Evolutionary conservation across 2,797 vertebrate species (phyloP), one percentile per base, ranked within the genome.

Genomic region (Coracias cyanogaster): DNA sequence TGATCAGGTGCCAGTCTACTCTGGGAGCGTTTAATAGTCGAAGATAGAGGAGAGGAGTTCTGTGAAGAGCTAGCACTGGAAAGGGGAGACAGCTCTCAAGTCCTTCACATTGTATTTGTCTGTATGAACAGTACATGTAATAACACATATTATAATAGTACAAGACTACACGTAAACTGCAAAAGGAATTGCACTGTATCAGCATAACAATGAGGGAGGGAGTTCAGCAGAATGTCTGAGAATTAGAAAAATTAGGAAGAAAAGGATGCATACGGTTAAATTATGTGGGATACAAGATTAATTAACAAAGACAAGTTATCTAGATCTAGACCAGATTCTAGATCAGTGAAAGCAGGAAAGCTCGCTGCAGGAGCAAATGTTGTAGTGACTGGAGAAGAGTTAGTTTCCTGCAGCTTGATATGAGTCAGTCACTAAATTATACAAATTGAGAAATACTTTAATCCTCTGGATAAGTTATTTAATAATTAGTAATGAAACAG

Each of bases 201-300:
- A 49, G 16, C 20, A 6, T 55, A 76, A 33, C 3, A 3, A 12
- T 5, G 22, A 65, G 22, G 19, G 9, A 52, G 5, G 15, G 16
- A 62, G 14, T 73, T 92, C 62, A 76, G 52, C 29, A 58, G 52
- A 39, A 52, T 67, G 13, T 69, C 26, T 62, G 41, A 82, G 43
- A n/a, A 62, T 86, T 86, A 39, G 18, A 70, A 22, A 37, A 37
- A 37, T 37, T 37, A 37, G 39, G 24, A 37, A 61, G 45, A 93
- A 66, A 31, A 84, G 28, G 8, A 8, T 0, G 2, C 24, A 12
- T 1, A 0, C 1, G 0, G 49, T 82, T 90, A 45, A 82, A 74
- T 70, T 80, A 25, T 28, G 6, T 37, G 37, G 39, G 19, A 60
- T 83, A 61, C 20, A 49, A 81, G 41, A 19, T 46, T 24, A 81